phyloP scores from a whole-genome alignment of 2,113 vertebrate species.

The Kryptolebias marmoratus region DNA sequence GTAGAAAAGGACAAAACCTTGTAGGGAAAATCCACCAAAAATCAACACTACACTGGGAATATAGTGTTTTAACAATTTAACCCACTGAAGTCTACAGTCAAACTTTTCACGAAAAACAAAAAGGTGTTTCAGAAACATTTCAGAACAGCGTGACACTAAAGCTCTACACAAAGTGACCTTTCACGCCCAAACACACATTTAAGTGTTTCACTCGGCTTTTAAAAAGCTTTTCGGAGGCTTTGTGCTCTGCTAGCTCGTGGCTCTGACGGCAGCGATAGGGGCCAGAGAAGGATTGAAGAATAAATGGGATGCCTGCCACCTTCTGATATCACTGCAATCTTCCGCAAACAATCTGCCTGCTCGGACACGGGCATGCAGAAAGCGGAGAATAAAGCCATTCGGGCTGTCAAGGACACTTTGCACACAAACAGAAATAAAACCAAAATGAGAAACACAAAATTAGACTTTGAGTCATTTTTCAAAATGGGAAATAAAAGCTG shows the following conservation, averaged over 20 bases:
- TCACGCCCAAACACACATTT: constrained; percentile 14
- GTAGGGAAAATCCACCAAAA: background rate
- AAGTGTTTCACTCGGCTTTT: constrained; percentile 54
- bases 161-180: background rate
- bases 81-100: background rate
- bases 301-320: constrained; percentile 64
- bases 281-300: constrained; percentile 51
- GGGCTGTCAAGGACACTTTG: constrained; percentile 45
- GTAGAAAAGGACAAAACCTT: too few species aligned
- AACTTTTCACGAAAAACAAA: background rate
- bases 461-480: constrained; percentile 24
- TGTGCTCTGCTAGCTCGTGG: constrained; percentile 55
- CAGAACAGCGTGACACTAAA: background rate
- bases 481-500: constrained; percentile 28
- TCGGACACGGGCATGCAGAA: constrained; percentile 18
- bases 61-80: background rate
- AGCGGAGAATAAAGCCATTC: constrained; percentile 5
- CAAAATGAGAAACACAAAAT: constrained; percentile 13
- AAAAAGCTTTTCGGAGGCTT: constrained; percentile 58
- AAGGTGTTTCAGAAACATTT: background rate
- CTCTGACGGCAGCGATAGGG: constrained; percentile 67
- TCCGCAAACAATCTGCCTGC: constrained; percentile 56
- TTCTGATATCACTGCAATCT: constrained; percentile 67
- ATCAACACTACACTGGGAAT: background rate
- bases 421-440: constrained; percentile 7